A percentile compares a stretch with the other conserved stretches of the same genome.
These are phyloP conservation scores for Megalopta genalis DNA, from an alignment of 1,140 invertebrate species.

Conservation along the genomic window DNA sequence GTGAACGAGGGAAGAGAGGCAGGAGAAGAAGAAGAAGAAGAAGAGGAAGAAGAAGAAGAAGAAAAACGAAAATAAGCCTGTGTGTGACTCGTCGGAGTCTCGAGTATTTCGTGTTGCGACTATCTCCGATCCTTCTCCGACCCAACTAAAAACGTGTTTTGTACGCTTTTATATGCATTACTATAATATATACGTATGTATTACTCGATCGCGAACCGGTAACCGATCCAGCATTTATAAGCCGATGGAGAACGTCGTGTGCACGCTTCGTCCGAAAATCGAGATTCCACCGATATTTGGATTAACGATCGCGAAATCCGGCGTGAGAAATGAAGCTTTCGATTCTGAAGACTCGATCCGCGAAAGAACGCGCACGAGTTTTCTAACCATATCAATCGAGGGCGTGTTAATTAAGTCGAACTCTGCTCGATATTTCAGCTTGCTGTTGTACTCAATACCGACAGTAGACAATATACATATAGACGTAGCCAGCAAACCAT, in stretches of 20 bases:
- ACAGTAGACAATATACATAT: slow-evolving; percentile 28
- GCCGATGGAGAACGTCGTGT: slow-evolving; percentile 1
- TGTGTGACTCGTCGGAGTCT: not conserved
- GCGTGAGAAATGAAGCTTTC: too few relatives aligned
- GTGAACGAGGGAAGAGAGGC: not conserved
- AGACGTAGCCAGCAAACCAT: slow-evolving; percentile 38
- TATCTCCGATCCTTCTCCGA: not conserved
- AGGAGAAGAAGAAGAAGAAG: too few relatives aligned
- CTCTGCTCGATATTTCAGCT: slow-evolving; percentile 10
- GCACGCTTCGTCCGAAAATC: slow-evolving; percentile 21
- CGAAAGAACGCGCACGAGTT: not conserved
- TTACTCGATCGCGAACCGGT: slow-evolving; percentile 30
- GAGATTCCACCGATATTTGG: not conserved
- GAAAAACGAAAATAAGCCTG: not conserved
- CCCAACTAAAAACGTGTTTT: slow-evolving; percentile 31
- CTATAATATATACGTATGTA: slow-evolving; percentile 32
- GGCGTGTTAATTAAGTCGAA: not conserved
- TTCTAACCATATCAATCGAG: not conserved
- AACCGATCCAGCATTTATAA: slow-evolving; percentile 22
- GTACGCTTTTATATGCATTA: slow-evolving; percentile 46
- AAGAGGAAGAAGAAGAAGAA: not conserved
- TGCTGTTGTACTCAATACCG: slow-evolving; percentile 30
- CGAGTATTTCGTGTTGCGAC: slow-evolving; percentile 18
- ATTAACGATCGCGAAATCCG: too few relatives aligned
- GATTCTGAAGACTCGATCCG: too few relatives aligned